Base-by-base conservation (phyloP, 2,797 vertebrate species). In the Octomys mimax region DNA sequence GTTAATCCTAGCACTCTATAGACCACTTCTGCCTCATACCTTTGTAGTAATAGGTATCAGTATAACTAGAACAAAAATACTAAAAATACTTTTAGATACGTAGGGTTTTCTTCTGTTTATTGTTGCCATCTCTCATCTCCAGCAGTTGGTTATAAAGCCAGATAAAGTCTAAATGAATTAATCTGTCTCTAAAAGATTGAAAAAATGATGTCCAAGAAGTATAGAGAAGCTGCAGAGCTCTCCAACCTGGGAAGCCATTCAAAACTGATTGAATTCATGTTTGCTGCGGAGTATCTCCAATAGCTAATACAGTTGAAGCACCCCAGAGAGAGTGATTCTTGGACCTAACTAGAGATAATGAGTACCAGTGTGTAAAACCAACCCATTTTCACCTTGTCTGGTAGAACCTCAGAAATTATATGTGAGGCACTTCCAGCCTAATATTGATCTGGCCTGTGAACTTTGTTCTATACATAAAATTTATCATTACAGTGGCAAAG, bases 391-490 rank as follows among this genome's bases (percentile, higher is more conserved):
- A 21, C 21, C 19, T 90, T 78, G 54, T 52, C 62, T 75, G 26
- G 2, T 68, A 66, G 42, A 92, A 79, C 62, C 28, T 92, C 42
- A 92, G 66, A 77, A 82, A 81, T 86, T 28, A 61, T 14, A 21
- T 52, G 49, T 68, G 39, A 95, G 49, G 87, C 78, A 90, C 57
- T 92, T 62, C 42, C 9, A 85, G 31, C 24, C 28, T 18, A 49
- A 79, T 84, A 83, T 28, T 79, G 36, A 95, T 83, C 64, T 92
- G 18, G 36, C 28, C n/a, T 79, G 21, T 92, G 66, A 39, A 84
- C 81, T 88, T 92, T 94, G 61, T 7, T 79, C 31, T 87, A 1
- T 75, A 42, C 16, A 87, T 89, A 94, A 95, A 87, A 89, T 75
- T 79, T 87, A 28, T 89, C 59, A 70, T 88, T 39, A 83, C 0